Conservation (phyloP, 1,140 invertebrate genomes). For the Leptinotarsa undecemlineata region DNA sequence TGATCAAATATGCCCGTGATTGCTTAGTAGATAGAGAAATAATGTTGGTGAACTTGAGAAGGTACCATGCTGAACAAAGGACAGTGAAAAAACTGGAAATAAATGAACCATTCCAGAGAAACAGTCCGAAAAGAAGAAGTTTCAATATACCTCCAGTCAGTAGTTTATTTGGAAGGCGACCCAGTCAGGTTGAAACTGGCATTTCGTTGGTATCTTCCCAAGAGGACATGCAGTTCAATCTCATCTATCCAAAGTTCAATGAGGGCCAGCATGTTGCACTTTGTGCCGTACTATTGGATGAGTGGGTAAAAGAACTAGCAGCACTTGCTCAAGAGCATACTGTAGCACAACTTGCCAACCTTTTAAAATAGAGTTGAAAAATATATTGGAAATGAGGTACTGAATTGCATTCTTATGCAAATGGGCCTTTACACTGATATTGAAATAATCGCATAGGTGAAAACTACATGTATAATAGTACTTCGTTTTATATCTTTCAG, state of each 20-base stretch:
- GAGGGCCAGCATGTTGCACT: constrained; percentile 66
- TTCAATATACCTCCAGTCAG: constrained; percentile 68
- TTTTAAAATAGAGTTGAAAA: constrained; percentile 43
- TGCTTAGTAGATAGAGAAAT: constrained; percentile 79
- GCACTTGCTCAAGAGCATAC: constrained; percentile 90
- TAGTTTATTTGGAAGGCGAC: constrained; percentile 70
- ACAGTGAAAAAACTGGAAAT: constrained; percentile 32
- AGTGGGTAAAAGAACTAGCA: constrained; percentile 92
- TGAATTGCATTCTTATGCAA: too few relatives aligned
- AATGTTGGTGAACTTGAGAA: constrained; percentile 68
- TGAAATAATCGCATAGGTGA: too few relatives aligned
- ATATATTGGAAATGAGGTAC: neutral
- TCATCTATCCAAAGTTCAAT: constrained; percentile 50
- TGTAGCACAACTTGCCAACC: constrained; percentile 59
- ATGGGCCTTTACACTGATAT: too few relatives aligned
- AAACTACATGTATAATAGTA: too few relatives aligned
- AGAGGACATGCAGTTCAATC: constrained; percentile 42
- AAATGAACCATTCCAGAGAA: constrained; percentile 60
- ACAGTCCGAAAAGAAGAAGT: constrained; percentile 71
- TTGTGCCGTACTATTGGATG: constrained; percentile 87
- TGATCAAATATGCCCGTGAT: constrained; percentile 74
- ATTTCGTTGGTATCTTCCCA: constrained; percentile 38
- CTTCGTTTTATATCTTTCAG: too few relatives aligned
- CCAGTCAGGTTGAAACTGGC: constrained; percentile 50
- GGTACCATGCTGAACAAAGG: constrained; percentile 54